Evolutionary conservation across 2,113 vertebrate genomes (phyloP).

Genomic region (Semnornis frantzii): DNA sequence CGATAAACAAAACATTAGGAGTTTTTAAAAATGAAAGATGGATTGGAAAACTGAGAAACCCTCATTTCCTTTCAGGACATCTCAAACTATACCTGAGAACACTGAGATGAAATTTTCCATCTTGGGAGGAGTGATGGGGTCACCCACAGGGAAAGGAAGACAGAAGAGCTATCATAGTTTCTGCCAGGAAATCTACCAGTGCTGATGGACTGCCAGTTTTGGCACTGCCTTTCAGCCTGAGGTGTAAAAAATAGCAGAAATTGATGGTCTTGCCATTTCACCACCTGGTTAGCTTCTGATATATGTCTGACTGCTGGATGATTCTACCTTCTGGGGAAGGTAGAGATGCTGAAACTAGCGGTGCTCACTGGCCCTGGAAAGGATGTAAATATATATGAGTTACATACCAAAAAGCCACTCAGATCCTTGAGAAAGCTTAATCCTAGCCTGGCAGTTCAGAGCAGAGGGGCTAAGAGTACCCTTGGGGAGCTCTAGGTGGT

Average conservation of each 20-base stretch:
- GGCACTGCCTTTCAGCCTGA: not conserved
- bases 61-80: not conserved
- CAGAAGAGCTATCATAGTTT: not conserved
- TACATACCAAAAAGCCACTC: not conserved
- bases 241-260: not conserved
- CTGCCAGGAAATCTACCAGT: not conserved
- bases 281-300: not conserved
- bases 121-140: not conserved
- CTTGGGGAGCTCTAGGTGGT: not conserved
- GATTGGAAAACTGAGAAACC: not conserved
- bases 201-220: not conserved
- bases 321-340: not conserved
- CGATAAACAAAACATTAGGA: not conserved
- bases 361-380: not conserved
- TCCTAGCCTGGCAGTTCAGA: not conserved
- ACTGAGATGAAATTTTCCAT: not conserved
- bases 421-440: not conserved
- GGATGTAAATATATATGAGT: not conserved
- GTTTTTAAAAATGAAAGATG: not conserved
- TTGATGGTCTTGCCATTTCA: not conserved
- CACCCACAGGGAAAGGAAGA: rapidly evolving
- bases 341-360: not conserved
- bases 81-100: not conserved
- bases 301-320: not conserved
- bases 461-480: not conserved